Evolutionary conservation across 1,140 invertebrate genomes (phyloP).

Genomic region (Samia ricini): DNA sequence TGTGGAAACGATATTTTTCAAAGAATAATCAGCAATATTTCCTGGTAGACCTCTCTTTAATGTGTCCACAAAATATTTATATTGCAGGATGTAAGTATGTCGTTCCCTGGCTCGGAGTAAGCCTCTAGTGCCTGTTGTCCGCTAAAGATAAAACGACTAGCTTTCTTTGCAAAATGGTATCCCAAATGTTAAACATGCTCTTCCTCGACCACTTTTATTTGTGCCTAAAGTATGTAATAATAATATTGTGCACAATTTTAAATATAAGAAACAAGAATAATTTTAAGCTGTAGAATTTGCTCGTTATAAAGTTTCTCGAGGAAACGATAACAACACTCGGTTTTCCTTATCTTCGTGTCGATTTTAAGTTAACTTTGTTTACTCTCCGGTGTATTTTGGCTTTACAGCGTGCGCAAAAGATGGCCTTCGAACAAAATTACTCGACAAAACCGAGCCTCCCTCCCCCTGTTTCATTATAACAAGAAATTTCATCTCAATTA

Average conservation of each 20-base stretch:
- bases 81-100: conserved; percentile 30
- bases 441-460: conserved; percentile 34
- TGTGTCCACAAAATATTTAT: conserved; percentile 33
- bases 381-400: conserved; percentile 46
- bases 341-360: conserved; percentile 58
- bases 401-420: conserved; percentile 44
- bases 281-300: conserved; percentile 3
- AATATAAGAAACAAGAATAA: conserved; percentile 28
- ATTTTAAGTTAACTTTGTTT: conserved; percentile 64
- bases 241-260: conserved; percentile 5
- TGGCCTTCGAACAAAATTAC: conserved; percentile 57
- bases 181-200: conserved; percentile 23
- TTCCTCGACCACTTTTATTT: conserved; percentile 20
- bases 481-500: conserved; percentile 74
- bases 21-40: conserved; percentile 32
- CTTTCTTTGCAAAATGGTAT: conserved; percentile 40
- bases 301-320: conserved; percentile 40
- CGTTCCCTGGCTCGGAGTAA: conserved; percentile 43
- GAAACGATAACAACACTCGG: conserved; percentile 55
- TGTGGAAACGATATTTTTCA: conserved; percentile 38
- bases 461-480: conserved; percentile 57
- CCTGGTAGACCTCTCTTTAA: conserved; percentile 26
- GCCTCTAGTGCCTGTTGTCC: conserved; percentile 55
- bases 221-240: conserved; percentile 18
- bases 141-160: conserved; percentile 61